These are phyloP conservation scores for Ovis aries DNA, from an alignment of 2,113 vertebrate genomes.

Conservation along the genomic window DNA sequence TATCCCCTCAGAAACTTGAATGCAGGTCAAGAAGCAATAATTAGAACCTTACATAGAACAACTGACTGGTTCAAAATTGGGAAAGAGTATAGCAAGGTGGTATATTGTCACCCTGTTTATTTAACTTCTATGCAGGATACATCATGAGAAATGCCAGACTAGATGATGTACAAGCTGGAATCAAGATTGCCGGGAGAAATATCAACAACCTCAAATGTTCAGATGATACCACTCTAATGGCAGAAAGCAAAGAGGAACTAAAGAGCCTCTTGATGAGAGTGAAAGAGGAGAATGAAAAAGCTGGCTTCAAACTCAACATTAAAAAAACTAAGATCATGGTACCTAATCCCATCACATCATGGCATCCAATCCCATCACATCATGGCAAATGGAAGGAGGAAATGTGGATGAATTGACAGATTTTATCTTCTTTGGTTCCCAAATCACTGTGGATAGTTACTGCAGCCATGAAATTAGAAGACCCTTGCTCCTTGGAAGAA, in stretches of 20 bases:
- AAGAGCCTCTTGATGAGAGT: background rate
- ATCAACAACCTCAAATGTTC: background rate
- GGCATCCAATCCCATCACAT: background rate
- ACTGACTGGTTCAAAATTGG: background rate
- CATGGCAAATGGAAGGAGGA: background rate
- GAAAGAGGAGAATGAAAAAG: background rate
- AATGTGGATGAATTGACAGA: background rate
- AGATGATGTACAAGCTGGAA: background rate
- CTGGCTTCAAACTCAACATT: background rate
- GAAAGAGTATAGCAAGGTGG: background rate
- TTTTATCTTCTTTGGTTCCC: background rate
- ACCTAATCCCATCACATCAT: background rate
- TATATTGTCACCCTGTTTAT: background rate
- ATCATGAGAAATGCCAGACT: background rate
- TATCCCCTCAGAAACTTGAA: background rate
- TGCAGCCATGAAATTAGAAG: background rate
- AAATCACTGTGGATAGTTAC: background rate
- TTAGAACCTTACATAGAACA: background rate
- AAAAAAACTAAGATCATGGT: background rate
- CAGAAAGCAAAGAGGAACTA: background rate
- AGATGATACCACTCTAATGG: background rate
- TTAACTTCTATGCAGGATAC: background rate
- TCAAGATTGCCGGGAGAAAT: background rate
- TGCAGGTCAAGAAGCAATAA: background rate
- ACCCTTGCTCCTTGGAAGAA: background rate